Percentiles rank a stretch among this genome's conserved stretches.
These are phyloP conservation scores for Danio tinwini DNA, from an alignment of 2,797 vertebrate species.

Conservation along the genomic window DNA sequence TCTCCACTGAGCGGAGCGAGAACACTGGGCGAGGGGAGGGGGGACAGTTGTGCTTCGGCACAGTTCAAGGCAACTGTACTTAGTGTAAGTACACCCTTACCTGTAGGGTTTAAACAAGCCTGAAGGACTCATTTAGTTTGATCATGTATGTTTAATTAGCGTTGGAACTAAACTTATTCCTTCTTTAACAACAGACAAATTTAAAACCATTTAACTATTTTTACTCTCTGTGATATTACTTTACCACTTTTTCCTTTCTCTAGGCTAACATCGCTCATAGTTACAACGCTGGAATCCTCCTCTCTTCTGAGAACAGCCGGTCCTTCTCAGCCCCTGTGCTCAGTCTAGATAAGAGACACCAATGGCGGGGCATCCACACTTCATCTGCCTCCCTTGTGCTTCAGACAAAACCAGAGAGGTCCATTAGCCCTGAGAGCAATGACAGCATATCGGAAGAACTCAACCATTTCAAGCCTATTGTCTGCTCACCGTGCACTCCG, in stretches of 20 bases:
- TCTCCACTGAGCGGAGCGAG: too few relatives aligned
- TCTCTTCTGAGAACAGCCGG: constrained; percentile 90
- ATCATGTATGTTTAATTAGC: too few relatives aligned
- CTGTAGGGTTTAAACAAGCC: too few relatives aligned
- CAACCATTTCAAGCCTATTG: constrained; percentile 98
- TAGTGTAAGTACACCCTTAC: too few relatives aligned
- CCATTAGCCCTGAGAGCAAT: constrained; percentile 95
- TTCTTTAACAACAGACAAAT: too few relatives aligned
- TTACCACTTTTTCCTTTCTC: background rate
- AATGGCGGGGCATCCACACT: constrained; percentile 69
- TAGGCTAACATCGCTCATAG: constrained; percentile 75
- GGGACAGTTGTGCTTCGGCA: too few relatives aligned
- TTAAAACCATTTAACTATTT: background rate
- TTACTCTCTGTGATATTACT: background rate
- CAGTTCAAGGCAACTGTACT: too few relatives aligned
- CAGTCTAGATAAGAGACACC: constrained; percentile 78
- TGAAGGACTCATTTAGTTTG: too few relatives aligned
- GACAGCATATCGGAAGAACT: constrained; percentile 98
- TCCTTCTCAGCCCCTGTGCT: constrained; percentile 88
- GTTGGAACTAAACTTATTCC: too few relatives aligned
- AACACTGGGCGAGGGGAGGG: too few relatives aligned
- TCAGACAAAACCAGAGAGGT: constrained; percentile 79
- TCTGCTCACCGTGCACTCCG: constrained; percentile 94
- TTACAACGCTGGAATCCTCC: constrained; percentile 84
- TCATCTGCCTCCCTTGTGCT: constrained; percentile 64